Evolutionary conservation across 1,140 invertebrate species (phyloP), one percentile per base, ranked within the genome.

Genomic region (Pinna nobilis): DNA sequence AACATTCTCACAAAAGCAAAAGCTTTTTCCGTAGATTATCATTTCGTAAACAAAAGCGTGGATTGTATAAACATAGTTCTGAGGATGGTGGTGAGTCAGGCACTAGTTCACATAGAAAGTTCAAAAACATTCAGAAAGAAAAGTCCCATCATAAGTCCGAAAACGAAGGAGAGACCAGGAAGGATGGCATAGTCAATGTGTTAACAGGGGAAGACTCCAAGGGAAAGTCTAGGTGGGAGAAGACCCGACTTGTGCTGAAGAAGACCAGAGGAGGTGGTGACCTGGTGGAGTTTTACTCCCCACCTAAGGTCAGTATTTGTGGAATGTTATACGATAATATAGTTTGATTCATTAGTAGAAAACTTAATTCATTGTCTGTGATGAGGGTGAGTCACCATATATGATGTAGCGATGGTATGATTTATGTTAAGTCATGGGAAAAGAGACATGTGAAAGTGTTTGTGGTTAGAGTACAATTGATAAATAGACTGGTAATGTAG

Each of bases 241-340:
- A 94, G 87, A 98, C 96, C 87, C 92, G 95, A 77, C 88, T 98
- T 60, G 94, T 94, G 0, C 88, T 99, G 41, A 94, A 98, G 11
- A 97, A 96, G 89, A 96, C 95, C 3, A 95, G 94, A 49, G 97
- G 96, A 37, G 96, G 96, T 33, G 96, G 96, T 37, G 97, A 96
- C 82, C 96, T 98, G 93, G 88, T 98, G 37, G 97, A 98, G 86
- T 98, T 98, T 90, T 99, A 97, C 89, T 95, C 95, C 20, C 97
- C 97, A 28, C 96, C 96, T 6, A 98, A 98, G 91, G 94, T 92
- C 51, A n/a, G 82, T 63, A 65, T 64, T 30, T 3, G 20, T 7
- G 25, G 51, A 15, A 25, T 51, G 49, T 1, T 25, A 25, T 9
- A 51, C 11, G 15, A 49, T 49, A 4, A 49, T 5, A 49, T 20